phyloP scores from a whole-genome alignment of 2,888 invertebrate species.

The Trissonchulus latispiculum region DNA sequence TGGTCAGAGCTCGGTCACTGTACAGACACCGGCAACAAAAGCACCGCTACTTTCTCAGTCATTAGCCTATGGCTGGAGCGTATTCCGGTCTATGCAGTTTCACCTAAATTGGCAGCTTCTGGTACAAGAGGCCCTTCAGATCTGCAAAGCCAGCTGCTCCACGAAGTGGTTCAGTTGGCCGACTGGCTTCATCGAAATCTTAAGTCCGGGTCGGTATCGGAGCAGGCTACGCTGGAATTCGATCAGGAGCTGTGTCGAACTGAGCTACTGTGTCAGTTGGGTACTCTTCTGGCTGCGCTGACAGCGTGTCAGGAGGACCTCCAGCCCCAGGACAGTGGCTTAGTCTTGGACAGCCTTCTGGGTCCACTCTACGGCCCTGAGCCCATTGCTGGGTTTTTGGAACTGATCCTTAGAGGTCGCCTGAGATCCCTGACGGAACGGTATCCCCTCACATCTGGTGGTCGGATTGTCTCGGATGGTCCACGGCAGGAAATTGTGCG shows the following conservation, averaged over 20 bases:
- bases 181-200: not conserved
- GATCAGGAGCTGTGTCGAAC: not conserved
- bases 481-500: slow-evolving; percentile 53
- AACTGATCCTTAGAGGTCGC: not conserved
- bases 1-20: not conserved
- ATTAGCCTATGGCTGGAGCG: not conserved
- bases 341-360: not conserved
- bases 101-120: too few relatives aligned
- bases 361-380: not conserved
- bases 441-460: slow-evolving; percentile 17
- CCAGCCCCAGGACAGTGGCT: slow-evolving; percentile 22
- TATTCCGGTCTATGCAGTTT: too few relatives aligned
- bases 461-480: slow-evolving; percentile 43
- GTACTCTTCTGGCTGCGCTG: not conserved
- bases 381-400: not conserved
- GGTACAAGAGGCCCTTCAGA: too few relatives aligned
- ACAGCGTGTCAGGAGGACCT: slow-evolving; percentile 24
- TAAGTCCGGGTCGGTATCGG: not conserved
- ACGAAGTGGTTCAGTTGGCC: not conserved
- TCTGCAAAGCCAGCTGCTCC: not conserved
- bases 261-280: not conserved
- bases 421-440: not conserved
- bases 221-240: not conserved
- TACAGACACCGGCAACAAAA: too few relatives aligned
- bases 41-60: too few relatives aligned